These are phyloP conservation scores for Amblyraja radiata DNA, from an alignment of 2,797 vertebrate genomes.

Conservation along the genomic window DNA sequence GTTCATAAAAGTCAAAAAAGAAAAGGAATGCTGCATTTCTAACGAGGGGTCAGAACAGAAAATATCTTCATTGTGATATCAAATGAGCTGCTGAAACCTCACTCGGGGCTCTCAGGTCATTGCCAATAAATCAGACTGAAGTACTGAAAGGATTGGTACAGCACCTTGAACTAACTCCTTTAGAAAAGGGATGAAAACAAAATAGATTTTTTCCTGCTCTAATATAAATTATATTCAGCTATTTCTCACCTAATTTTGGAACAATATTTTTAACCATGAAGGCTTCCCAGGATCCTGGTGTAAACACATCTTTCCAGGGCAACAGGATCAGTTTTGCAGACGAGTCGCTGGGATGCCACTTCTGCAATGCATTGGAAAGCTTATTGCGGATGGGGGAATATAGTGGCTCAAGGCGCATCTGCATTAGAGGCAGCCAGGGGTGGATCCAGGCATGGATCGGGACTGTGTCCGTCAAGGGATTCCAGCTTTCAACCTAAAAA, in stretches of 20 bases:
- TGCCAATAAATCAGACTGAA: background rate
- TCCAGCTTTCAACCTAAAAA: conserved; percentile 87
- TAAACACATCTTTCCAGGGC: conserved; percentile 95
- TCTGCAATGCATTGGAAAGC: conserved; percentile 82
- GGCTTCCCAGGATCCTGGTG: conserved; percentile 91
- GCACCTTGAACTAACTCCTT: background rate
- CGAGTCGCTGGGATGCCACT: conserved; percentile 91
- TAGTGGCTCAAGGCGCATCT: conserved; percentile 79
- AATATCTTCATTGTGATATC: background rate
- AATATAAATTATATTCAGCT: background rate
- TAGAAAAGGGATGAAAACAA: background rate
- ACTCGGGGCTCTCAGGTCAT: background rate
- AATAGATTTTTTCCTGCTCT: background rate
- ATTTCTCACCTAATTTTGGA: conserved; percentile 79
- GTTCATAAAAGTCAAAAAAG: background rate
- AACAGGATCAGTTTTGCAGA: conserved; percentile 93
- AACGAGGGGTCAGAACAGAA: background rate
- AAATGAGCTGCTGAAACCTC: background rate
- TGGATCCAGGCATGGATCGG: conserved; percentile 98
- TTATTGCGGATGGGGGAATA: conserved; percentile 92
- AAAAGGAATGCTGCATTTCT: background rate
- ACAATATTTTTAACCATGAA: conserved; percentile 98
- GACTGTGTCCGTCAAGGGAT: conserved; percentile 90
- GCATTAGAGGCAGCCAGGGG: conserved; percentile 91
- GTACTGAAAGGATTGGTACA: background rate